Percentiles rank a stretch among this genome's conserved stretches.
These are phyloP conservation scores for Pogonophryne albipinna DNA, from an alignment of 2,797 vertebrate genomes.

Conservation along the genomic window DNA sequence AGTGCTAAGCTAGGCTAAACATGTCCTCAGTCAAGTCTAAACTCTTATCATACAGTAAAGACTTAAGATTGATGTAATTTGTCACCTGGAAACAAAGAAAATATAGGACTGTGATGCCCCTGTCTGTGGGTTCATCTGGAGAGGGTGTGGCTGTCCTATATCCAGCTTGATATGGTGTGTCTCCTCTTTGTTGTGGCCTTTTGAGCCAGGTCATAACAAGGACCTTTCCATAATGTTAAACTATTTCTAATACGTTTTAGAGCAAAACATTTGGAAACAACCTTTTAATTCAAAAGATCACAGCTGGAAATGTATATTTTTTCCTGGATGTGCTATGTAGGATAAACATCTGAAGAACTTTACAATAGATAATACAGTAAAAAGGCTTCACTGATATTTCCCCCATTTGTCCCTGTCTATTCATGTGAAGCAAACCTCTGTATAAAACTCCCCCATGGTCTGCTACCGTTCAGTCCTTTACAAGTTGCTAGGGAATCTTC, in stretches of 20 bases:
- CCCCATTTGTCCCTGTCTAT: background rate
- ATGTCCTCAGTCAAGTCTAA: background rate
- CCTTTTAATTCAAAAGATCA: background rate
- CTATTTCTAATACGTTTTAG: background rate
- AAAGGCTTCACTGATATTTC: background rate
- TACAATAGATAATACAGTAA: background rate
- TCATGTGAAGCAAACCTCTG: background rate
- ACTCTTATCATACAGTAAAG: background rate
- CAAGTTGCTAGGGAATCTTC: constrained; percentile 8
- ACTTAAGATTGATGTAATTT: background rate
- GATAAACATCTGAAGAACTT: background rate
- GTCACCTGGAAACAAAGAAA: background rate
- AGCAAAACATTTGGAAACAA: background rate
- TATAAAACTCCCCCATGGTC: background rate
- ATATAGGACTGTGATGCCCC: background rate
- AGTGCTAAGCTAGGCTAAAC: constrained; percentile 1
- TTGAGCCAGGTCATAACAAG: too few relatives aligned
- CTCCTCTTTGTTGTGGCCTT: too few relatives aligned
- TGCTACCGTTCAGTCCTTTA: background rate
- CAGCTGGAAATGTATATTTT: background rate
- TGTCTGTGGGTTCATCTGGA: too few relatives aligned
- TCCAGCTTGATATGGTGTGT: too few relatives aligned
- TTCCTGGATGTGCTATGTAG: background rate
- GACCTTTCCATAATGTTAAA: background rate
- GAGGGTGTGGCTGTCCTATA: too few relatives aligned